phyloP scores from a whole-genome alignment of 2,113 vertebrate genomes.

The Tursiops truncatus region DNA sequence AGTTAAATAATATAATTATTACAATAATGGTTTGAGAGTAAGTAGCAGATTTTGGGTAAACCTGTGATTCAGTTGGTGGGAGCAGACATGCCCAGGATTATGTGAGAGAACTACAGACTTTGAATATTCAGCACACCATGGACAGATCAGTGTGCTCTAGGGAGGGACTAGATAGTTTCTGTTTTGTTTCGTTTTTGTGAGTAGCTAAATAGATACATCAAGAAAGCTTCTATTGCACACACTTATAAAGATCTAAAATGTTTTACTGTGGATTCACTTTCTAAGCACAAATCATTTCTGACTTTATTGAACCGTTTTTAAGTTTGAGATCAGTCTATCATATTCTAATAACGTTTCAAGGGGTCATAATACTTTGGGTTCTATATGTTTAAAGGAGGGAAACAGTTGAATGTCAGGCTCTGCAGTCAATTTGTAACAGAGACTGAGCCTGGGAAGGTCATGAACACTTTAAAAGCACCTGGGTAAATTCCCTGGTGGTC shows the following conservation, averaged over 20 bases:
- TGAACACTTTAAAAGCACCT: background rate
- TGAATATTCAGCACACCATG: background rate
- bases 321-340: background rate
- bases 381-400: background rate
- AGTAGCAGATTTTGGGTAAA: background rate
- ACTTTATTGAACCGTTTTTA: background rate
- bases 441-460: background rate
- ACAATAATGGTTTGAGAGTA: background rate
- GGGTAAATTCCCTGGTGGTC: background rate
- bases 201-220: background rate
- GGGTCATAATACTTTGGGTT: background rate
- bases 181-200: background rate
- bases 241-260: background rate
- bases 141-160: background rate
- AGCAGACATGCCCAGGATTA: background rate
- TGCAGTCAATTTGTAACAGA: background rate
- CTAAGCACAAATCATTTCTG: background rate
- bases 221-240: background rate
- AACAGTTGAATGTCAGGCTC: background rate
- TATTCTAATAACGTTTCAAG: background rate
- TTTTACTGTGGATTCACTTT: background rate
- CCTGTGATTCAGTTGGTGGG: background rate
- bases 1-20: background rate
- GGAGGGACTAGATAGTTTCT: background rate
- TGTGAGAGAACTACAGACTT: background rate